Conservation (phyloP, 2,113 vertebrate species). For the Corythornis madagascariensis region DNA sequence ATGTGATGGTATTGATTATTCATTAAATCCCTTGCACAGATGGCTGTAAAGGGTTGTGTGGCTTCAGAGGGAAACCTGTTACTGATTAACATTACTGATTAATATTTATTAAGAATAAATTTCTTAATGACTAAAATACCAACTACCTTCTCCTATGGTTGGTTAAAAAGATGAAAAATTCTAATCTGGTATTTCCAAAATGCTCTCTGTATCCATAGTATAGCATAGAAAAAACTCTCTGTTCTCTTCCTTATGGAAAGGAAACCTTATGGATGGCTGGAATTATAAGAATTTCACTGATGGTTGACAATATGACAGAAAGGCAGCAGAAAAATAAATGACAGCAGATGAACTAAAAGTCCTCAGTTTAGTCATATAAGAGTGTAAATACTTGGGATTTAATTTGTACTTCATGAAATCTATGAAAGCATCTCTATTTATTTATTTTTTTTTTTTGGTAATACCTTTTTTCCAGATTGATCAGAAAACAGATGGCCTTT, state of each 20-base stretch:
- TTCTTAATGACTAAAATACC: neutral
- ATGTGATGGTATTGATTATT: neutral
- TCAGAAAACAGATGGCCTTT: neutral
- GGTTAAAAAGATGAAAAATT: neutral
- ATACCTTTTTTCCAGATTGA: neutral
- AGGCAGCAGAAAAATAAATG: neutral
- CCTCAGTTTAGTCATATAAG: neutral
- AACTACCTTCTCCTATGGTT: neutral
- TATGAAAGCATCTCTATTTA: neutral
- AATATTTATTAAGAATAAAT: too few species aligned
- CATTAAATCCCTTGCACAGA: neutral
- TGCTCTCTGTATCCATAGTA: neutral
- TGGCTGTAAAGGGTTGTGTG: neutral
- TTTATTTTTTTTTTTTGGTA: neutral
- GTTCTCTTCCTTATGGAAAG: neutral
- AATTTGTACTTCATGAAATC: neutral
- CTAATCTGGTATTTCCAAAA: neutral
- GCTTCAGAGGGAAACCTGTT: neutral
- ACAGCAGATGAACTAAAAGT: neutral
- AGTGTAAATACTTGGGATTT: neutral
- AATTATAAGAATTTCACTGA: neutral
- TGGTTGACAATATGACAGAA: neutral
- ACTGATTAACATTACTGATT: too few species aligned
- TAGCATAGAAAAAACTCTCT: neutral
- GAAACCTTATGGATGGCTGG: neutral